Evolutionary conservation across 2,113 vertebrate genomes (phyloP).

Genomic region (Cephalopterus ornatus): DNA sequence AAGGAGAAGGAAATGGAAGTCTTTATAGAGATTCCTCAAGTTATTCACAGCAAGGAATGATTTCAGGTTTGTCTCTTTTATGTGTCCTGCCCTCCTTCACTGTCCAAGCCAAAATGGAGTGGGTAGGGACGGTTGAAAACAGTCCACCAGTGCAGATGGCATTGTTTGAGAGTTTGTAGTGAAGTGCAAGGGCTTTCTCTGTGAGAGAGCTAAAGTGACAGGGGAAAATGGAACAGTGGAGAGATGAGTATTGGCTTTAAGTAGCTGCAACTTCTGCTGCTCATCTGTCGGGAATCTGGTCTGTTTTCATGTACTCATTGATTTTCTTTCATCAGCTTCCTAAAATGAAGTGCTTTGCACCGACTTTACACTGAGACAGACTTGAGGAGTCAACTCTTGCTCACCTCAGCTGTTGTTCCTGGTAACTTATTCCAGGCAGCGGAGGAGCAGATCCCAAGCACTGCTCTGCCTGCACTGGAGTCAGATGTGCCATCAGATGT

Average conservation of each 20-base stretch:
- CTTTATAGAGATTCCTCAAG: neutral
- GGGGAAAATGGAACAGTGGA: neutral
- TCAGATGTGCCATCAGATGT: neutral
- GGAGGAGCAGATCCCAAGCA: neutral
- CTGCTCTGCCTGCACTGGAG: neutral
- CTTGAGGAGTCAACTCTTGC: neutral
- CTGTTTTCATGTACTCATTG: neutral
- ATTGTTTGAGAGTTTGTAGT: neutral
- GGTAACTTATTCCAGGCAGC: neutral
- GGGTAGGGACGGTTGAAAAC: neutral
- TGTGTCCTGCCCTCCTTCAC: neutral
- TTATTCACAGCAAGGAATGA: neutral
- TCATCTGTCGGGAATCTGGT: neutral
- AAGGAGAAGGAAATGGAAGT: neutral
- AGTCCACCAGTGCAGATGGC: neutral
- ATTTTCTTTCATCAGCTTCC: neutral
- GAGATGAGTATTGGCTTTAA: neutral
- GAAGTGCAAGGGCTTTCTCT: neutral
- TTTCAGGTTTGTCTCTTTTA: neutral
- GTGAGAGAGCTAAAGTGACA: neutral
- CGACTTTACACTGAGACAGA: rapidly evolving
- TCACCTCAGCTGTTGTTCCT: neutral
- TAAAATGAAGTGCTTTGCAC: neutral
- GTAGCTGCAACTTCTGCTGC: neutral
- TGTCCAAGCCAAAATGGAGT: rapidly evolving